Base-by-base conservation (phyloP, 2,888 invertebrate species). In the Euspilapteryx auroguttella region DNA sequence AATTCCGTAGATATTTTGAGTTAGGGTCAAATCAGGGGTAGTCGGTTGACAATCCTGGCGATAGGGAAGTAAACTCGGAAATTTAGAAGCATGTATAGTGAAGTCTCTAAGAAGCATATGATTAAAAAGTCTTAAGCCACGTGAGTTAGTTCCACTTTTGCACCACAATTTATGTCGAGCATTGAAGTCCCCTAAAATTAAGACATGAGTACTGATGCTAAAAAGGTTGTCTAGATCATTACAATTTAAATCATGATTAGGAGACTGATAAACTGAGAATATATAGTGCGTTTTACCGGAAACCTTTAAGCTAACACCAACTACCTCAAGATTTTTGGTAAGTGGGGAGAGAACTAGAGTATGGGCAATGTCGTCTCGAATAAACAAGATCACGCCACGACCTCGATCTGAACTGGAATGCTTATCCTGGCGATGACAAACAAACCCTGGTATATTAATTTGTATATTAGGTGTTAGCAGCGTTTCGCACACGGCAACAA, bases 181-280 rank as follows among this genome's bases (percentile, higher is more conserved):
- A 11, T 26, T 26, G 9, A 26, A 17, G 12, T 26, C 26, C 3
- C 26, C 26, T 7, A 12, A 17, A 7, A 26, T 4, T 12, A 26
- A 8, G 3, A 26, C 11, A 6, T 17, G 11, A 10, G 26, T 7
- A 3, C 17, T 20, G 4, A 26, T 4, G 10, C 10, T 26, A 10
- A 26, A 12, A 17, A 26, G 26, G 2, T 12, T 6, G 4, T 26
- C 20, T 3, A 26, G 17, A 7, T 26, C 26, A 8, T 10, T 11
- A 4, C 8, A 2, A 12, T 12, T 12, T 8, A 26, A 20, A 8
- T 17, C 17, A 6, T 20, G 11, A 9, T 26, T 26, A 2, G 17
- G 17, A 25, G 25, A 25, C 25, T 17, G 26, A 11, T 17, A 26
- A 17, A 26, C 12, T 6, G 17, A 26, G 9, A 26, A 11, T 5